Percentiles rank a stretch among this genome's conserved stretches.
These are phyloP conservation scores for Dicaeum eximium DNA, from an alignment of 2,113 vertebrate species.

Conservation along the genomic window DNA sequence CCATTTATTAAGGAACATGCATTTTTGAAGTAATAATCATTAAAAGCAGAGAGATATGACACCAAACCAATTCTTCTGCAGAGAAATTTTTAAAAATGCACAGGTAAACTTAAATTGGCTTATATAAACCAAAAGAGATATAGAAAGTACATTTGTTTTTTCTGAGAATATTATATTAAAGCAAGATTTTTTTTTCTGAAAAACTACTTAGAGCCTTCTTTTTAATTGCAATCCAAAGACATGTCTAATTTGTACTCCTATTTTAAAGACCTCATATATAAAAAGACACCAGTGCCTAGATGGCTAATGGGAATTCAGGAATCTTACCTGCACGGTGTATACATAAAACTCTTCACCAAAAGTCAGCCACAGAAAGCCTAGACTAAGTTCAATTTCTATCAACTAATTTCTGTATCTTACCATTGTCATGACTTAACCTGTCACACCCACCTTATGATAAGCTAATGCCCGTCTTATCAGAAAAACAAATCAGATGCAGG, in stretches of 20 bases:
- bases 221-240: neutral
- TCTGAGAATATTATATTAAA: neutral
- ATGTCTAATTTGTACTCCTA: neutral
- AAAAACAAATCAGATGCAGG: neutral
- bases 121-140: neutral
- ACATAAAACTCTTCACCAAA: neutral
- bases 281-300: neutral
- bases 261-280: neutral
- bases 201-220: neutral
- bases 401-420: neutral
- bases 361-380: neutral
- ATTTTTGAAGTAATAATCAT: conserved; percentile 36
- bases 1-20: conserved; percentile 34
- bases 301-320: neutral
- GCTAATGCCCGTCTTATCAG: neutral
- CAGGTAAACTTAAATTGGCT: neutral
- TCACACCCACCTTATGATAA: neutral
- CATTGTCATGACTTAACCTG: neutral
- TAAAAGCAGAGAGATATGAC: neutral
- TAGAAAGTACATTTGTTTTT: neutral
- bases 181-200: neutral
- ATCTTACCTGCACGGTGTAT: neutral
- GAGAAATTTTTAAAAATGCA: neutral
- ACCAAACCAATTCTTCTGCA: neutral
- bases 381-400: neutral